Conservation (phyloP, 2,797 vertebrate genomes). For the Oophaga sylvatica region DNA sequence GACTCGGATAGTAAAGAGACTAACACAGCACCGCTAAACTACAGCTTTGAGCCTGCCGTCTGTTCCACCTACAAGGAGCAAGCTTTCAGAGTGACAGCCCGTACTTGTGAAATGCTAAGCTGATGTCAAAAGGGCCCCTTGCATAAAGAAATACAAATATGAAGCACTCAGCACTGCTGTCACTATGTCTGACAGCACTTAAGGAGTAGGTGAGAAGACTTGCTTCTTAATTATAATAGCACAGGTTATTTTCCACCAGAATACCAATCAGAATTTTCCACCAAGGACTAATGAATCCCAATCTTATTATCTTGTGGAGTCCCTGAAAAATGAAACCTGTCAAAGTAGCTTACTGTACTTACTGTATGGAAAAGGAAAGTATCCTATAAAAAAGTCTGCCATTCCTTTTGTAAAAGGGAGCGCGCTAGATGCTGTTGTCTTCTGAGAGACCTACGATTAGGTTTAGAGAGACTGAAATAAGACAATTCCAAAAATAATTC, state of each 20-base stretch:
- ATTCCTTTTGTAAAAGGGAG: no score
- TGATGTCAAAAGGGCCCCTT: not conserved
- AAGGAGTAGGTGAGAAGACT: not conserved
- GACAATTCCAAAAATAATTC: no score
- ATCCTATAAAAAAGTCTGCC: no score
- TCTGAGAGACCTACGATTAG: no score
- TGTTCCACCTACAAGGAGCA: not conserved
- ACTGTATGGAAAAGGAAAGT: no score
- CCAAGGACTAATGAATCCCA: not conserved
- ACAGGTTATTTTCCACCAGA: not conserved
- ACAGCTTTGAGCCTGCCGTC: slow-evolving; percentile 18
- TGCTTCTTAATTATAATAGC: not conserved
- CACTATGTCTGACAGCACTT: not conserved
- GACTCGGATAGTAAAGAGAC: slow-evolving; percentile 23
- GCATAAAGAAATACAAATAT: not conserved
- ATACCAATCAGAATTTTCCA: not conserved
- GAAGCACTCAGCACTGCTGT: not conserved
- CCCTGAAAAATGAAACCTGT: not conserved
- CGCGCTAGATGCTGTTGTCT: no score
- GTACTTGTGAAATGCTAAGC: slow-evolving; percentile 2
- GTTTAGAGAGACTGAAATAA: no score
- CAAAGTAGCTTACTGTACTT: not conserved
- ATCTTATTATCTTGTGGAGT: not conserved
- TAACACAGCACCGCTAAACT: slow-evolving; percentile 17
- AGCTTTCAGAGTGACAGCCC: not conserved